Evolutionary conservation across 1,140 invertebrate genomes (phyloP).

Genomic region (Euura lappo): DNA sequence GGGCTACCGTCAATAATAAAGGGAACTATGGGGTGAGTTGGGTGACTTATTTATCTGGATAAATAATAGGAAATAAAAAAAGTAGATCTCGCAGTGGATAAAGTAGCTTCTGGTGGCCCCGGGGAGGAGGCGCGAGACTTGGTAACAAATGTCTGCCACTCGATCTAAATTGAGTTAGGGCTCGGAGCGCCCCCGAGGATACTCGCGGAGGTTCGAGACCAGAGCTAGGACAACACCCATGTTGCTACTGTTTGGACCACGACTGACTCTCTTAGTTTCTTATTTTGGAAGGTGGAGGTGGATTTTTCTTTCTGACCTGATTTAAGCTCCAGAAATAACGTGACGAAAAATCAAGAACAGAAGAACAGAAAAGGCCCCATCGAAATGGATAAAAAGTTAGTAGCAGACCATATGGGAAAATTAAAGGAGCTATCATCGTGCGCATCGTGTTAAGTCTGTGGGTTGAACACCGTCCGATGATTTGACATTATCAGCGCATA

Average conservation of each 20-base stretch:
- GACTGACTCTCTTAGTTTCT: not conserved
- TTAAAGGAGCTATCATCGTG: no score
- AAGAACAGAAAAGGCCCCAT: no score
- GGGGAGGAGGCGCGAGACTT: conserved; percentile 34
- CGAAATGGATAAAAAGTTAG: no score
- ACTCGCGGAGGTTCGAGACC: conserved; percentile 32
- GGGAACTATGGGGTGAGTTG: conserved; percentile 5
- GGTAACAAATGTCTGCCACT: conserved; percentile 58
- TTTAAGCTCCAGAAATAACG: conserved; percentile 57
- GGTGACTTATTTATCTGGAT: conserved; percentile 58
- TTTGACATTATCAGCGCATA: not conserved
- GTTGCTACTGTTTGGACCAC: conserved; percentile 41
- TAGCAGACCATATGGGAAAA: no score
- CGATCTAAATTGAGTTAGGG: conserved; percentile 62
- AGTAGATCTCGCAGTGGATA: not conserved
- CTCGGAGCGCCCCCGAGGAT: conserved; percentile 5
- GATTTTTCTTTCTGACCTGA: conserved; percentile 59
- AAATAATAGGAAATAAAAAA: conserved; percentile 54
- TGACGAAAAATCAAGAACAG: conserved; percentile 27
- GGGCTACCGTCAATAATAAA: conserved; percentile 31
- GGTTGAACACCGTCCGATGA: no score
- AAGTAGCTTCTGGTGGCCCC: conserved; percentile 14
- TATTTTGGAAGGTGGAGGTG: conserved; percentile 37
- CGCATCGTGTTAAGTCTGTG: no score
- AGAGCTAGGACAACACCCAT: conserved; percentile 49